A percentile compares a stretch with the other conserved stretches of the same genome.
Conservation (phyloP, 2,113 vertebrate species). For the Hymenochirus boettgeri region DNA sequence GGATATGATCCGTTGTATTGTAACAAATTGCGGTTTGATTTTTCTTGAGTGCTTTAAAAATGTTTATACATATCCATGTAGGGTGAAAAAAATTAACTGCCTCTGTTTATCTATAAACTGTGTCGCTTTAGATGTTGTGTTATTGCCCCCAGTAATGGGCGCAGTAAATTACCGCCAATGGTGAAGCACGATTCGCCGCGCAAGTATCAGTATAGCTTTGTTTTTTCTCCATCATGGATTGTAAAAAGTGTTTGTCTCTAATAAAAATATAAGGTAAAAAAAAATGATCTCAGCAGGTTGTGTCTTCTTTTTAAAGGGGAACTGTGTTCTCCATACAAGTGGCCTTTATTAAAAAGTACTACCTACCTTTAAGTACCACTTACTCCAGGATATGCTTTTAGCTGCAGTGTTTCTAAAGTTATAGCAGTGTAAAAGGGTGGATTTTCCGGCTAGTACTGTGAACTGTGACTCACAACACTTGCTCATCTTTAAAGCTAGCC, state of each 20-base stretch:
- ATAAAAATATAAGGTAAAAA: too few species aligned
- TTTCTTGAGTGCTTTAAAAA: slow-evolving; percentile 82
- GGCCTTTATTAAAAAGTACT: too few species aligned
- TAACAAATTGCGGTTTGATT: slow-evolving; percentile 71
- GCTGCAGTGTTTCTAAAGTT: too few species aligned
- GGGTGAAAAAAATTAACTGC: slow-evolving; percentile 73
- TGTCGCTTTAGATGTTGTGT: slow-evolving; percentile 76
- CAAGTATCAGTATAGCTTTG: slow-evolving; percentile 66
- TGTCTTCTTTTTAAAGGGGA: too few species aligned
- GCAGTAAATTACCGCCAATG: slow-evolving; percentile 58
- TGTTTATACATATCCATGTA: slow-evolving; percentile 81
- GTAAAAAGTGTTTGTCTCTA: slow-evolving; percentile 83
- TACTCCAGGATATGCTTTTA: too few species aligned
- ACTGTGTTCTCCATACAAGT: too few species aligned
- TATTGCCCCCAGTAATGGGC: slow-evolving; percentile 54
- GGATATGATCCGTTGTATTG: slow-evolving; percentile 74
- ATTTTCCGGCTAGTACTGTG: too few species aligned
- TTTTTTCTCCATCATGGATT: slow-evolving; percentile 85
- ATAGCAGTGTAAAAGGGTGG: too few species aligned
- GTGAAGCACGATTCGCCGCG: slow-evolving; percentile 66
- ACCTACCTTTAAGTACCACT: too few species aligned
- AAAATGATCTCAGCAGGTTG: too few species aligned
- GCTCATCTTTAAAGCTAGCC: too few species aligned
- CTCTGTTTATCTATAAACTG: slow-evolving; percentile 74
- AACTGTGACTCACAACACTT: too few species aligned